Evolutionary conservation across 2,888 invertebrate genomes (phyloP), one percentile per base, ranked within the genome.

Genomic region (Sycophila texana): DNA sequence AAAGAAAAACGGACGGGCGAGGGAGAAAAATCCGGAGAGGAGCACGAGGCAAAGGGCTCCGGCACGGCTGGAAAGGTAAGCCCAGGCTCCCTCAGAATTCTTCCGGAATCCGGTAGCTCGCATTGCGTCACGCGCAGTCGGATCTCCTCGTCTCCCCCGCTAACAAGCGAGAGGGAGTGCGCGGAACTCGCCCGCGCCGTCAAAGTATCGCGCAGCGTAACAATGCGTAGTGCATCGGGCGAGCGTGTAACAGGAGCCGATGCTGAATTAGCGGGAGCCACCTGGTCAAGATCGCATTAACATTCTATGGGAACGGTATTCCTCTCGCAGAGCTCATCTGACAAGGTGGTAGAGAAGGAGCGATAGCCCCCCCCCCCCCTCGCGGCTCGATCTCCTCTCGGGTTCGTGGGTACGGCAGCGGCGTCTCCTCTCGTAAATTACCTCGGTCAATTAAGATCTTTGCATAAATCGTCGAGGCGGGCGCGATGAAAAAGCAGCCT

Each of bases 261-360:
- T 66, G 51, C 49, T 49, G 65, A 58, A 77, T 72, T n/a, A 49
- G 82, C 77, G 78, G 74, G 77, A 53, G 83, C 81, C 81, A 58
- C 74, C 58, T 80, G 85, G 82, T 83, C 83, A 84, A 84, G 87
- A 88, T 88, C 87, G 86, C 88, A 90, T 90, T 89, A 89, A 90
- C 87, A 89, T 90, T 89, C 89, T 88, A 88, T 87, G 88, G 89
- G 88, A 90, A 89, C 87, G 89, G 88, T 89, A 89, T 81, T 89
- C 87, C 78, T 78, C 80, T 85, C 86, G 86, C 84, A 74, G 75
- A 83, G 83, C 81, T 74, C 82, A 84, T 39, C 81, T 81, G 79
- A 81, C 83, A 77, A 80, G 58, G 22, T 13, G 18, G 13, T 16
- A 12, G 39, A 68, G 58, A 51, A 51, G 66, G 82, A 75, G 65